Evolutionary conservation across 1,140 invertebrate species (phyloP).

Genomic region (Brachionus manjavacas): DNA sequence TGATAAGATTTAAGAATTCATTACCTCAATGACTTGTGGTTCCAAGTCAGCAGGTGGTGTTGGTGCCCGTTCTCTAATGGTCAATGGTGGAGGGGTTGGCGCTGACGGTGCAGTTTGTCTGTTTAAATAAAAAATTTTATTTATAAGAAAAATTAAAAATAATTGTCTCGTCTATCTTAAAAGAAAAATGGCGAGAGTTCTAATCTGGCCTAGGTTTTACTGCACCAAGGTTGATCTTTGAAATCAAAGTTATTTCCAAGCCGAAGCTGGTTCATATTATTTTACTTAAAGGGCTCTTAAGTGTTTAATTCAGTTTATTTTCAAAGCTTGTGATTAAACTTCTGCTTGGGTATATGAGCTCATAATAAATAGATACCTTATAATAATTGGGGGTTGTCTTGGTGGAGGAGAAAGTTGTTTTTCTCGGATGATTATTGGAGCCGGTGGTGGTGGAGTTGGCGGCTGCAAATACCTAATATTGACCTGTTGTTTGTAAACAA

Average conservation of each 20-base stretch:
- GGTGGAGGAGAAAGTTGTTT: conserved; percentile 2
- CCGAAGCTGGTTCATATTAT: no score
- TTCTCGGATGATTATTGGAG: conserved; percentile 42
- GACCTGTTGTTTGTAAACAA: conserved; percentile 40
- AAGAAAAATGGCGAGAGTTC: background rate
- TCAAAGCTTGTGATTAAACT: no score
- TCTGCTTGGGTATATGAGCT: no score
- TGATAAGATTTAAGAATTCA: background rate
- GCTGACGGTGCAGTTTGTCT: conserved; percentile 36
- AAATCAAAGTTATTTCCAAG: no score
- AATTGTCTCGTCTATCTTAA: no score
- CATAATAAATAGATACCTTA: background rate
- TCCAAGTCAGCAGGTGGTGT: conserved; percentile 26
- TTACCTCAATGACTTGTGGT: conserved; percentile 34
- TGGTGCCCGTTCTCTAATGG: conserved; percentile 31
- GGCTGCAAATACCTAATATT: conserved; percentile 40
- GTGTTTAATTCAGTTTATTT: no score
- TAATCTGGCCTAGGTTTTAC: no score
- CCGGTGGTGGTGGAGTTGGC: conserved; percentile 34
- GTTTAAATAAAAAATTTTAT: background rate
- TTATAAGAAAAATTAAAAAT: background rate
- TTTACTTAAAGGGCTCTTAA: no score
- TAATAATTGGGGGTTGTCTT: conserved; percentile 31
- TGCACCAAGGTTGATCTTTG: no score
- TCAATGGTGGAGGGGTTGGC: conserved; percentile 22